These are phyloP conservation scores for Augochlorella aurata DNA, from an alignment of 2,888 invertebrate genomes.

Conservation along the genomic window DNA sequence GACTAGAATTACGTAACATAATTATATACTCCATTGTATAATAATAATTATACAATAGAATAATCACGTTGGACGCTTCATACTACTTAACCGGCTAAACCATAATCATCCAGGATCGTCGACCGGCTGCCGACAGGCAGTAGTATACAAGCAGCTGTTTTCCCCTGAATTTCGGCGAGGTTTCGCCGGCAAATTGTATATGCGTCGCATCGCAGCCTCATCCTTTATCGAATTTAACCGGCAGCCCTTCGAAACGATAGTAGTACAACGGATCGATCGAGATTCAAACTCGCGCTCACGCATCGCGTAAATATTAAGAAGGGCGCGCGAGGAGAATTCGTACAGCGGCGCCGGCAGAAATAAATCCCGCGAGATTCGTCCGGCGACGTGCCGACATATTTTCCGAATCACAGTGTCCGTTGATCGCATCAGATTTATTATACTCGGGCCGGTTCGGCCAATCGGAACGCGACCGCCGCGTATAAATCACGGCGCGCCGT, in stretches of 20 bases:
- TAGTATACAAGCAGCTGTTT: no score
- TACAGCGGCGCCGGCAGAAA: background rate
- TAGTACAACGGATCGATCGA: background rate
- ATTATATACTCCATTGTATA: no score
- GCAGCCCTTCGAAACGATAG: background rate
- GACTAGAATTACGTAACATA: no score
- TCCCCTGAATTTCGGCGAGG: no score
- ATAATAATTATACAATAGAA: no score
- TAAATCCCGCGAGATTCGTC: conserved; percentile 1
- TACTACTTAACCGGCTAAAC: no score
- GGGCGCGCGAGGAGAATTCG: background rate
- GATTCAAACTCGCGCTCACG: conserved; percentile 2
- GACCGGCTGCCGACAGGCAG: no score
- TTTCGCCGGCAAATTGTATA: no score
- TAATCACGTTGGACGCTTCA: no score
- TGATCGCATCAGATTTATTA: conserved; percentile 45
- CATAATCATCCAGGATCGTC: no score
- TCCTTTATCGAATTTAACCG: background rate
- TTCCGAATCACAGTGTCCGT: conserved; percentile 17
- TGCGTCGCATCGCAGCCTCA: background rate
- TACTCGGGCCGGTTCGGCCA: conserved; percentile 10
- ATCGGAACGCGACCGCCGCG: background rate
- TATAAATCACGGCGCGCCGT: conserved; percentile 26
- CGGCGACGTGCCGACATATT: conserved; percentile 20
- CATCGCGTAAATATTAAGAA: conserved; percentile 9